Base-by-base conservation (phyloP, 2,888 invertebrate genomes). In the Xestia rhomboidea region DNA sequence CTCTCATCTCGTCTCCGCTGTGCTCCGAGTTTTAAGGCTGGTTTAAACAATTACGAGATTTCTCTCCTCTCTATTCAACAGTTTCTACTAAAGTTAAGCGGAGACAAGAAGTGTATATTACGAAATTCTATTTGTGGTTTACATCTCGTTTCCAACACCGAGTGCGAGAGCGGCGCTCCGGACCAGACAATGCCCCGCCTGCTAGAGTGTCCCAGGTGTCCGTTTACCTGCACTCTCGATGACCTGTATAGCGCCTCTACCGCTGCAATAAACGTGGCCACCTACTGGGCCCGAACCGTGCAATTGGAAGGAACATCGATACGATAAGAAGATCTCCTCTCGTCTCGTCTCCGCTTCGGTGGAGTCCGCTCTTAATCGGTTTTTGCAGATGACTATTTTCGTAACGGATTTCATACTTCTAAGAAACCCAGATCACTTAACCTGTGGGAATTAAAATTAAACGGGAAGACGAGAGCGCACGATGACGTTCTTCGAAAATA, bases 401-500 rank as follows among this genome's bases (percentile, higher is more conserved):
- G 68, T 68, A 38, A 66, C 64, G n/a, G 41, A 75, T 62, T 24
- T 51, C 46, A 57, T 63, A 11, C 8, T 76, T 73, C 69, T 51
- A 68, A 76, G 34, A 68, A 66, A 66, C 34, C 68, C 57, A 72
- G 49, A 77, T 63, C 68, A 74, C 71, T 85, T 75, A 81, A 81
- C 77, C 82, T 85, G 85, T 67, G 49, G 38, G 46, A 63, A 67
- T 81, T 81, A 77, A 81, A 84, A 77, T 81, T 66, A 77, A 81
- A 69, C 62, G 60, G 51, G 57, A 67, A 77, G 27, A 73, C 57
- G 66, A 57, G 71, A 75, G 54, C 63, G n/a, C 70, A 69, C 67
- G 82, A 77, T 85, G 82, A 85, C 74, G 85, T 69, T 69, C 24
- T 70, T 72, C 54, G 13, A 73, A 85, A 84, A 77, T 79, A 85